Base-by-base conservation (phyloP, 2,113 vertebrate genomes). In the Rhizomys pruinosus region DNA sequence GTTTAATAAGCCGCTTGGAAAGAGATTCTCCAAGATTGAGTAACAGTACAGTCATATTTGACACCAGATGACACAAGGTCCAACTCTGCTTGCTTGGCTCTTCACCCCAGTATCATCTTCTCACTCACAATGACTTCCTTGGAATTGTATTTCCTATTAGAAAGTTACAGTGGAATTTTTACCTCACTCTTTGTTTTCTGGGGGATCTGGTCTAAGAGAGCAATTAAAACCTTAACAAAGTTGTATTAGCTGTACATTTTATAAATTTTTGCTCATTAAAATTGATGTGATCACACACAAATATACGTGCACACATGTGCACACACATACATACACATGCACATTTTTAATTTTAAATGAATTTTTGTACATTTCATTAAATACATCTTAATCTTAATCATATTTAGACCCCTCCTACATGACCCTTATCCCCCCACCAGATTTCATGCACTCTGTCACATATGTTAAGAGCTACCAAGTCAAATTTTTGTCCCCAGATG, bases 141-240 rank as follows among this genome's bases (percentile, higher is more conserved):
- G 17, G 55, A 19, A 94, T 64, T 77, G 12, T 16, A 84, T 80
- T 66, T 25, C 39, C 61, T 79, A 71, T 71, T 42, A 90, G 71
- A 87, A 87, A 84, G 42, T 32, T 80, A n/a, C n/a, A 57, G 1
- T 7, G 47, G 44, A 39, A 16, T 3, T 69, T 69, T 91, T 68
- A 39, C 68, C 27, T 88, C 27, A 68, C 23, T 25, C 29, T 86
- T 89, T 91, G 23, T 52, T 88, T 94, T 55, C 77, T 84, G 7
- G 27, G 22, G 17, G 61, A 80, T 42, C 37, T 37, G 57, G 19
- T 63, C 66, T 59, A 88, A 69, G 32, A 94, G 22, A 74, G 34
- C 39, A 71, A 47, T n/a, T 57, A 89, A 95, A 92, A 16, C 16
- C 52, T 59, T 93, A 77, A 69, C 2, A 85, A 88, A 64, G 13